phyloP scores from a whole-genome alignment of 2,888 invertebrate species.

The Eucera pruinosa region DNA sequence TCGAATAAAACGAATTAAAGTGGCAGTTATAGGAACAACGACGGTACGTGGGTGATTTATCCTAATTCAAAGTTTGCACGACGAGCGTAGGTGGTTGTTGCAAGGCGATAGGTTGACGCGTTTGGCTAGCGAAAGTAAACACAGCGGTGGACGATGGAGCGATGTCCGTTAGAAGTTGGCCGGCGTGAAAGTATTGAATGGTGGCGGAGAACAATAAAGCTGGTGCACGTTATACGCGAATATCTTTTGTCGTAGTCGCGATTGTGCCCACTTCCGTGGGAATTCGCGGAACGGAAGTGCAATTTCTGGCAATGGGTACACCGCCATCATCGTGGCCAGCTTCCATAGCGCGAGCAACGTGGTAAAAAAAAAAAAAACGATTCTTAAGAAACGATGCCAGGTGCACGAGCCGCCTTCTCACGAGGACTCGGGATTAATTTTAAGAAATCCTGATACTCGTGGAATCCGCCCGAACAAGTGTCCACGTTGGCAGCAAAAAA shows the following conservation, averaged over 20 bases:
- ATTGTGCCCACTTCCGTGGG: constrained; percentile 83
- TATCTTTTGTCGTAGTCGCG: constrained; percentile 78
- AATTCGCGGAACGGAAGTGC: constrained; percentile 83
- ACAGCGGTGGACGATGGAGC: no score
- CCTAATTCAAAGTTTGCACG: no score
- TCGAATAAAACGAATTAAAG: no score
- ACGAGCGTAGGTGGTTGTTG: no score
- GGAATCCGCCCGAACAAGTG: constrained; percentile 56
- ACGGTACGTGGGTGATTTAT: no score
- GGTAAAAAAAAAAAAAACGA: constrained; percentile 65
- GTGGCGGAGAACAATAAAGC: constrained; percentile 63
- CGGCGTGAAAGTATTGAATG: constrained; percentile 29
- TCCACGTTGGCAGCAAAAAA: no score
- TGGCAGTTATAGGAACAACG: no score
- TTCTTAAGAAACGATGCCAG: constrained; percentile 73
- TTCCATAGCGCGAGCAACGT: constrained; percentile 56
- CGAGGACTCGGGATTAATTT: constrained; percentile 56
- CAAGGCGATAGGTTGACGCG: no score
- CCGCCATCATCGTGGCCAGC: constrained; percentile 62
- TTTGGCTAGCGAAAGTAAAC: no score
- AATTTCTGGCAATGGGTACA: constrained; percentile 76
- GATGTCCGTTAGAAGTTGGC: constrained; percentile 10
- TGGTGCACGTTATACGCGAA: constrained; percentile 64
- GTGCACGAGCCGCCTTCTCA: constrained; percentile 70
- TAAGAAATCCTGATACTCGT: constrained; percentile 68